Base-by-base conservation (phyloP, 2,888 invertebrate genomes). In the Hedya salicella region DNA sequence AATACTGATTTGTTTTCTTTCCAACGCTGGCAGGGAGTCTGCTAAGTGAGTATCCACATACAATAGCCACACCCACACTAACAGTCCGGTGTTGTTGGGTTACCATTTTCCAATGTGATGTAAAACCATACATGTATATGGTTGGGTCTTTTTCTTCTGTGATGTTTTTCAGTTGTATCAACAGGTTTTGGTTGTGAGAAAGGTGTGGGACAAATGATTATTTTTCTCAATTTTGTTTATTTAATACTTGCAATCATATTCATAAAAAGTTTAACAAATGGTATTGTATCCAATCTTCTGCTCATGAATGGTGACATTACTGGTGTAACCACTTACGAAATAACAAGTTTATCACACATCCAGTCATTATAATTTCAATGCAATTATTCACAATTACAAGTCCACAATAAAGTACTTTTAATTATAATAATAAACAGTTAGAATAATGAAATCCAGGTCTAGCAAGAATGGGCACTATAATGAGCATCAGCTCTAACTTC, bases 11-110 rank as follows among this genome's bases (percentile, higher is more conserved):
- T 78, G 70, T 87, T 91, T 89, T 87, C 78, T 88, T 88, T 89
- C 76, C 85, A 85, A 88, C 82, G 91, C 91, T 79, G 78, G 81
- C 91, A 93, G 93, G 88, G 93, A 93, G 85, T 92, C 93, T 63
- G 93, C 93, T 81, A 92, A 93, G 93, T 93, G 78, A 93, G 93
- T 93, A 90, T 79, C 36, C 67, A 69, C 68, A 66, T 50, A 62
- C 6, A 56, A 65, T 48, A 63, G 62, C 70, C 69, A 52, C 25
- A 32, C 59, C 54, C 52, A 46, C 71, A 76, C 75, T 75, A 77
- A 75, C 69, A 70, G 54, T 67, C 70, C 70, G 70, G 70, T 72
- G 69, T 71, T 71, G 69, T 49, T 75, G 74, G 70, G 69, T 64
- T 52, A 36, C 19, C 25, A 16, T 39, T 66, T 46, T 65, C 60